These are phyloP conservation scores for Cecropterus lyciades DNA, from an alignment of 1,140 invertebrate genomes.

Conservation along the genomic window DNA sequence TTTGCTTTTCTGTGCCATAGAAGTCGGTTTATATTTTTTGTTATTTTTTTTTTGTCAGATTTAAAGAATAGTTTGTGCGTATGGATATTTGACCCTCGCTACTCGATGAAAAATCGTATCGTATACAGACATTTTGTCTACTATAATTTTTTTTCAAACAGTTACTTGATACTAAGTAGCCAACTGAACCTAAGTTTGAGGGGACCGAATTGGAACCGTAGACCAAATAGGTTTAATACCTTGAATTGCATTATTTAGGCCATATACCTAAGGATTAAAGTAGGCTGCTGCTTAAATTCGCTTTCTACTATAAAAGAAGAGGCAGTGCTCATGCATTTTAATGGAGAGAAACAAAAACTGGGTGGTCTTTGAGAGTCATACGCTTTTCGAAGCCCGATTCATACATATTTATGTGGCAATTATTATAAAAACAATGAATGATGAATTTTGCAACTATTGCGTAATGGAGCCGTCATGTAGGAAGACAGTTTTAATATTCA, in stretches of 20 bases:
- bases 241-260: slow-evolving; percentile 9
- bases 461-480: slow-evolving; percentile 48
- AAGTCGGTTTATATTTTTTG: too few relatives aligned
- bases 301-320: slow-evolving; percentile 38
- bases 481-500: slow-evolving; percentile 16
- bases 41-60: too few relatives aligned
- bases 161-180: too few relatives aligned
- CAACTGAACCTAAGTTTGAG: too few relatives aligned
- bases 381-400: slow-evolving; percentile 56
- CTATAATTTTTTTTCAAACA: too few relatives aligned
- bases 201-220: too few relatives aligned
- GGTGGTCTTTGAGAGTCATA: slow-evolving; percentile 60
- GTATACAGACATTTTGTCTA: too few relatives aligned
- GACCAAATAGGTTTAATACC: too few relatives aligned
- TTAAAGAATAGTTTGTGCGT: too few relatives aligned
- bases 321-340: slow-evolving; percentile 66
- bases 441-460: slow-evolving; percentile 62
- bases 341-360: slow-evolving; percentile 66
- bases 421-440: slow-evolving; percentile 69
- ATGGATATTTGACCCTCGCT: too few relatives aligned
- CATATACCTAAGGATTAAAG: slow-evolving; percentile 8
- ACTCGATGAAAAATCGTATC: too few relatives aligned
- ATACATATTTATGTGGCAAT: slow-evolving; percentile 72
- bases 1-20: too few relatives aligned
- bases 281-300: slow-evolving; percentile 12